A percentile compares a stretch with the other conserved stretches of the same genome.
Conservation (phyloP, 2,888 invertebrate genomes). For the Spisula solida region DNA sequence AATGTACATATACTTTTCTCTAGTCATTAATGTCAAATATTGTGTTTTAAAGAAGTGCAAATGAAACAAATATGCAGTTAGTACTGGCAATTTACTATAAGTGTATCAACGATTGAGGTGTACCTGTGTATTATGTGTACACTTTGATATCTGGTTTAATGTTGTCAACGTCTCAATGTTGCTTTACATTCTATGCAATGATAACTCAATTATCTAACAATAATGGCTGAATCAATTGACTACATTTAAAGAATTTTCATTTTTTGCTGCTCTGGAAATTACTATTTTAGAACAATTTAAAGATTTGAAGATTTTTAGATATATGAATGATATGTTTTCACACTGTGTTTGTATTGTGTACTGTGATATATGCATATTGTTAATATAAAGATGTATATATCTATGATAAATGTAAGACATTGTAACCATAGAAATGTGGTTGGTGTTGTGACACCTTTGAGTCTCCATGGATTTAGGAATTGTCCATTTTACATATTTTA, state of each 20-base stretch:
- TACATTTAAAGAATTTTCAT: not conserved
- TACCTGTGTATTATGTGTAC: too few relatives aligned
- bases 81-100: too few relatives aligned
- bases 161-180: not conserved
- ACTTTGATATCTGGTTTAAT: not conserved
- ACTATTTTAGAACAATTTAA: not conserved
- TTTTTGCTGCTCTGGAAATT: not conserved
- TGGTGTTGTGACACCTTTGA: not conserved
- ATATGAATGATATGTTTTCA: not conserved
- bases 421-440: not conserved
- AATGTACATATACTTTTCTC: not conserved
- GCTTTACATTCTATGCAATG: not conserved
- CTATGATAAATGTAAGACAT: not conserved
- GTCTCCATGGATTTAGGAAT: not conserved
- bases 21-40: not conserved
- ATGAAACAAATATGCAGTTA: too few relatives aligned
- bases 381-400: not conserved
- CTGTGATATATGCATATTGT: slow-evolving; percentile 1
- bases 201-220: not conserved
- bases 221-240: not conserved
- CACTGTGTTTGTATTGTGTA: not conserved
- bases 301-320: not conserved
- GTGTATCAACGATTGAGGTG: too few relatives aligned
- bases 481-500: not conserved
- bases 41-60: not conserved